A percentile compares a stretch with the other conserved stretches of the same genome.
These are phyloP conservation scores for Sclerurus mexicanus DNA, from an alignment of 2,113 vertebrate genomes.

Conservation along the genomic window DNA sequence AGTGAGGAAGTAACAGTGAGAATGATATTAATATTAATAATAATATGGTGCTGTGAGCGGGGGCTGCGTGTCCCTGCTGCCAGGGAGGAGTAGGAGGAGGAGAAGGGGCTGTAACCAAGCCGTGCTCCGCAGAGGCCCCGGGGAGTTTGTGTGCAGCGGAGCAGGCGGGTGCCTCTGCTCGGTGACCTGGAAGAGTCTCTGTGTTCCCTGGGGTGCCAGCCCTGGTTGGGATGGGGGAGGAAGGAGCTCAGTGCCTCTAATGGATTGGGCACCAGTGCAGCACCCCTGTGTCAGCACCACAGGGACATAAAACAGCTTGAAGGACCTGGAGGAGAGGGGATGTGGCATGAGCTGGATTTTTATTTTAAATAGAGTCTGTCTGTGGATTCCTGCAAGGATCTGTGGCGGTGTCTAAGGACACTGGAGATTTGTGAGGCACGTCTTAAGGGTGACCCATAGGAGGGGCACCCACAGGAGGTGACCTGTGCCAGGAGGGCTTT, in stretches of 20 bases:
- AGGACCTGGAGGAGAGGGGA: background rate
- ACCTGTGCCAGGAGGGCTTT: background rate
- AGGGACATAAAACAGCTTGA: background rate
- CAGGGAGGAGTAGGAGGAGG: background rate
- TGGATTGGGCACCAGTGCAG: background rate
- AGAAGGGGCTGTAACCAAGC: background rate
- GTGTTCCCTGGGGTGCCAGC: background rate
- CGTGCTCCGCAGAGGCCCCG: background rate
- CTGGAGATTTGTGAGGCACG: accelerated
- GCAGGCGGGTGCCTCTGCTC: background rate
- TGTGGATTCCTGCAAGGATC: background rate
- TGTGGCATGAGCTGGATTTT: background rate
- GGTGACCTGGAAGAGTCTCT: background rate
- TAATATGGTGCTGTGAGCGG: accelerated
- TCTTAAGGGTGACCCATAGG: background rate
- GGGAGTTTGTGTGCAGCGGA: background rate
- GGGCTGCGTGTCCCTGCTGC: background rate
- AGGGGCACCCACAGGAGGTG: too few species aligned
- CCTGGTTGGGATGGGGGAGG: background rate
- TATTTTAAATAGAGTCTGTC: background rate
- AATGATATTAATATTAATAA: background rate
- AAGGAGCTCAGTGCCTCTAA: background rate
- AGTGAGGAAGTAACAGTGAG: background rate
- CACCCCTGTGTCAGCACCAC: accelerated
- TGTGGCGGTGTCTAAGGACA: accelerated